Evolutionary conservation across 2,797 vertebrate genomes (phyloP), one percentile per base, ranked within the genome.

Genomic region (Cacajao melanocephalus): DNA sequence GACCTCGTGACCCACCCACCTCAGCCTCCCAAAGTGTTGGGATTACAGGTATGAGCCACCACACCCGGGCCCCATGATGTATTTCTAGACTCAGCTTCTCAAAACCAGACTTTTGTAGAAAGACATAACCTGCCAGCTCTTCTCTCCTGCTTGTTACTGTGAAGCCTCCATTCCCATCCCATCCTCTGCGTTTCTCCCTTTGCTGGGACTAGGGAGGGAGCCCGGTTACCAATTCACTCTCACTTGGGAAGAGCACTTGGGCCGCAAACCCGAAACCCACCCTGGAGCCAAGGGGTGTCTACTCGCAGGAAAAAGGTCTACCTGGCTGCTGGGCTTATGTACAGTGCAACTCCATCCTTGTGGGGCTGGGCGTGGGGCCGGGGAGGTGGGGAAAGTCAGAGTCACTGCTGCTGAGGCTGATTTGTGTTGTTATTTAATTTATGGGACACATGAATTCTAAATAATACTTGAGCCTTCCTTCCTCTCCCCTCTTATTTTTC

Each of bases 281-380:
- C n/a, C 46, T 55, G 64, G 57, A 39, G 19, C 58, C 39, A 14
- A 70, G 12, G 81, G 64, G 22, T 3, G 9, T 57, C 89, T 79
- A 57, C 75, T 30, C 9, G 15, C 24, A 83, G 92, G 64, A 57
- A 5, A 46, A 39, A 85, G 4, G 1, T 24, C 5, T 0, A 11
- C 7, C 50, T 33, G 0, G 2, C 36, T 13, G 39, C 58, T 8
- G 22, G n/a, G 4, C 39, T 7, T 36, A 33, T 30, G 0, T 5
- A 24, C 75, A 41, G 33, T 5, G 6, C 55, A 44, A 6, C 11
- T 15, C 2, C 5, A 22, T 28, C 39, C 52, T 8, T 8, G 19
- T 7, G 75, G 73, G 20, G 36, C 72, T 2, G 4, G 30, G n/a
- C 7, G 0, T 2, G 12, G 33, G 20, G 3, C 46, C n/a, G 70